These are phyloP conservation scores for Thalassophryne amazonica DNA, from an alignment of 2,797 vertebrate species.

Conservation along the genomic window DNA sequence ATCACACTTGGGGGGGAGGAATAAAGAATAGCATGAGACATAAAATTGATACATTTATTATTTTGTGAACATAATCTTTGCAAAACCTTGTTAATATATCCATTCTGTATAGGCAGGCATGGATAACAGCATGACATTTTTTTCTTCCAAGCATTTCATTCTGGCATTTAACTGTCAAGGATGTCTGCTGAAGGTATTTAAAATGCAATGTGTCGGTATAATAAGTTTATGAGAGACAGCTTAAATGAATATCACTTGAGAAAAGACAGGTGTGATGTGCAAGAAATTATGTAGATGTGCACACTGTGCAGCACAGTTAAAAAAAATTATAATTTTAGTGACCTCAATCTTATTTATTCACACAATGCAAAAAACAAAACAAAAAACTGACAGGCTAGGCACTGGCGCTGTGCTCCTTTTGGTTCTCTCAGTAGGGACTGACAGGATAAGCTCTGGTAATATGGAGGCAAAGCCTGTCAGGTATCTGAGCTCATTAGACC, in stretches of 20 bases:
- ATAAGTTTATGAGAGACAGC: no score
- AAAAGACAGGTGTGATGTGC: not conserved
- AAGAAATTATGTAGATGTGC: not conserved
- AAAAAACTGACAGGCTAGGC: not conserved
- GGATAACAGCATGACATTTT: not conserved
- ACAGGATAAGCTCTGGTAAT: slow-evolving; percentile 39
- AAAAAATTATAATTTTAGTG: no score
- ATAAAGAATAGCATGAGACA: no score
- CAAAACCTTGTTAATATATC: no score
- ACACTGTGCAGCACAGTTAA: not conserved
- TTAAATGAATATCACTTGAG: no score
- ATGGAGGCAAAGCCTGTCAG: slow-evolving; percentile 51
- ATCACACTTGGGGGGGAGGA: no score
- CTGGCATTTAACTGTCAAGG: no score
- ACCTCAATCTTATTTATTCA: slow-evolving; percentile 21
- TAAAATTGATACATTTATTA: no score
- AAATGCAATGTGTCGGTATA: not conserved
- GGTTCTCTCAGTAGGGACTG: slow-evolving; percentile 40
- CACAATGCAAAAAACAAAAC: slow-evolving; percentile 14
- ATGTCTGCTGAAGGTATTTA: not conserved
- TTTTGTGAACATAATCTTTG: no score
- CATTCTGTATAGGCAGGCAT: not conserved
- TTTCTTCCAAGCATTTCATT: no score
- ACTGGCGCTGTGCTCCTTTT: slow-evolving; percentile 16
- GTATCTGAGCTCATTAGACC: slow-evolving; percentile 66